These are phyloP conservation scores for Lepidostoma basale DNA, from an alignment of 1,140 invertebrate genomes.

Conservation along the genomic window DNA sequence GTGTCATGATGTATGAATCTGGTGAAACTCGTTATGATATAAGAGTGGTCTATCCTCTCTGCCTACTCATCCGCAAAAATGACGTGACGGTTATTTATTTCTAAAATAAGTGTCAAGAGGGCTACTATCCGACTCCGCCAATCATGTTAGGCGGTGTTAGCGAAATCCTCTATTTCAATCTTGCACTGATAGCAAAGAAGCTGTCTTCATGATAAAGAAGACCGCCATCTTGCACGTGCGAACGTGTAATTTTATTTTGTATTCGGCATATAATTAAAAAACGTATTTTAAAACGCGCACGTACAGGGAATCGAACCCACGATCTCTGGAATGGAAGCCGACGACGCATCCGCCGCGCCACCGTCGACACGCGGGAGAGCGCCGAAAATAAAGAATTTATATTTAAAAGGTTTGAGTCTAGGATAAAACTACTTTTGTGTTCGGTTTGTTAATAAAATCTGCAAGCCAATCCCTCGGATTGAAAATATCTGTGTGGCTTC, in stretches of 20 bases:
- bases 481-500: too few species aligned
- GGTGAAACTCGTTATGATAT: too few species aligned
- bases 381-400: not conserved
- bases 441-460: too few species aligned
- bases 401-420: slow-evolving; percentile 9
- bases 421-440: not conserved
- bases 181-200: slow-evolving; percentile 22
- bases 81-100: too few species aligned
- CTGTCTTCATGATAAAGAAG: not conserved
- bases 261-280: not conserved
- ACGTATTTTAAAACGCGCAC: not conserved
- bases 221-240: slow-evolving; percentile 14
- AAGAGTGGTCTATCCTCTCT: too few species aligned
- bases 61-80: too few species aligned
- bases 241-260: too few species aligned
- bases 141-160: slow-evolving; percentile 29
- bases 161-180: slow-evolving; percentile 26
- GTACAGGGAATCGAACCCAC: slow-evolving; percentile 9
- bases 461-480: too few species aligned
- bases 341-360: not conserved
- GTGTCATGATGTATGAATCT: too few species aligned
- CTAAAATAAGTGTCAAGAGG: slow-evolving; percentile 17
- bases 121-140: slow-evolving; percentile 37
- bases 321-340: not conserved
- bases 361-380: not conserved